Conservation (phyloP, 2,888 invertebrate species). For the Habroteleia sp. region DNA sequence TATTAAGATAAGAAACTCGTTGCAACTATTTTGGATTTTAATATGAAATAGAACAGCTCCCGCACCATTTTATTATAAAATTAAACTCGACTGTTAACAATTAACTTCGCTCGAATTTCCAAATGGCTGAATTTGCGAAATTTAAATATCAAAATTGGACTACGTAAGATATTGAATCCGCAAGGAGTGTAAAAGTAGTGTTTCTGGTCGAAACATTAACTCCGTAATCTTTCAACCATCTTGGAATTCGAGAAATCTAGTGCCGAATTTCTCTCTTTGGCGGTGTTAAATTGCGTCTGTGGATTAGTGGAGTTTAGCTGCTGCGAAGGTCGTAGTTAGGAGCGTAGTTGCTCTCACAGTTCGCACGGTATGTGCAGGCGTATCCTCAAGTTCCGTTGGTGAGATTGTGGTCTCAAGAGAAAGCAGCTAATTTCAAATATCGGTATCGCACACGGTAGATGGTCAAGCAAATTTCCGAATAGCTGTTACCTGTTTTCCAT, state of each 20-base stretch:
- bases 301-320: constrained; percentile 59
- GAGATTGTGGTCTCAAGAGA: constrained; percentile 54
- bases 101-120: too few relatives aligned
- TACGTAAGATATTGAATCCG: too few relatives aligned
- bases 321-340: constrained; percentile 54
- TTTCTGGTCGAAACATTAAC: constrained; percentile 11
- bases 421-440: constrained; percentile 62
- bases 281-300: constrained; percentile 57
- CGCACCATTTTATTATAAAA: too few relatives aligned
- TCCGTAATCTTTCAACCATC: constrained; percentile 35
- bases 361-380: constrained; percentile 44
- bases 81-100: too few relatives aligned
- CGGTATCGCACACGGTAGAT: constrained; percentile 49
- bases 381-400: constrained; percentile 55
- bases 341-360: constrained; percentile 45
- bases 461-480: constrained; percentile 53
- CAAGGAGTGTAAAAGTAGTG: too few relatives aligned
- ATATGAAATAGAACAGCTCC: too few relatives aligned
- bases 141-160: too few relatives aligned
- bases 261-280: constrained; percentile 39
- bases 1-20: too few relatives aligned
- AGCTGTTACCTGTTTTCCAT: constrained; percentile 36
- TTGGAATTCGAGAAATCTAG: constrained; percentile 45
- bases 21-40: too few relatives aligned
- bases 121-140: too few relatives aligned